These are phyloP conservation scores for Aphodius granarius DNA, from an alignment of 2,888 invertebrate genomes.

Conservation along the genomic window DNA sequence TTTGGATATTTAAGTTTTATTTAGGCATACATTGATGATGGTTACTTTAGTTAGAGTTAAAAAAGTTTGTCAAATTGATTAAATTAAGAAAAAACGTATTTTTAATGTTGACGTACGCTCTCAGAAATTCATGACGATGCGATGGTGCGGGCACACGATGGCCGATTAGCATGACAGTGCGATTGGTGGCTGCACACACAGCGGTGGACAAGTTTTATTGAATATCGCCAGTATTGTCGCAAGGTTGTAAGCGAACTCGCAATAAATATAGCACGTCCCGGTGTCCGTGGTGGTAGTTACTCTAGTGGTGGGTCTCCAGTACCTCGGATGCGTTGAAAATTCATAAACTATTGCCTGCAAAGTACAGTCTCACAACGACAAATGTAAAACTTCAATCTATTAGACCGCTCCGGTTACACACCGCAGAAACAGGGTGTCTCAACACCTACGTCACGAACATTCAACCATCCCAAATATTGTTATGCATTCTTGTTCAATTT, in stretches of 20 bases:
- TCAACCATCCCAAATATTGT: not conserved
- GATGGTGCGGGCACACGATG: not conserved
- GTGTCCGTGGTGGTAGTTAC: not conserved
- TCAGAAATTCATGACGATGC: not conserved
- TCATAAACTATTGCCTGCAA: slow-evolving; percentile 18
- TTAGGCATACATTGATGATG: too few relatives aligned
- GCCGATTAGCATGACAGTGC: not conserved
- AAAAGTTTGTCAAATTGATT: too few relatives aligned
- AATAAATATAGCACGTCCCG: slow-evolving; percentile 19
- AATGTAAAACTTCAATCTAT: slow-evolving; percentile 16
- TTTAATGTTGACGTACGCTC: not conserved
- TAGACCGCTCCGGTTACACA: not conserved
- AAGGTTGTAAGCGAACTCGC: slow-evolving; percentile 20
- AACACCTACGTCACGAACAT: too few relatives aligned
- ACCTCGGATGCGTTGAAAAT: slow-evolving; percentile 22
- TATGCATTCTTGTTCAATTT: too few relatives aligned
- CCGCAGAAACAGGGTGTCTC: not conserved
- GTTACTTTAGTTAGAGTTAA: too few relatives aligned
- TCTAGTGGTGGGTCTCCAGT: slow-evolving; percentile 17
- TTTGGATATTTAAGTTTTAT: too few relatives aligned
- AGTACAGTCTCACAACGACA: slow-evolving; percentile 3
- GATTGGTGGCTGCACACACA: not conserved
- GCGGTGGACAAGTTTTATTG: slow-evolving; percentile 19
- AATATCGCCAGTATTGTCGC: slow-evolving; percentile 19
- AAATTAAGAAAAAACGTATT: not conserved